Percentiles rank a stretch among this genome's conserved stretches.
Evolutionary conservation across 2,888 invertebrate genomes (phyloP).

Genomic region (Zygothrica quintamaculata): DNA sequence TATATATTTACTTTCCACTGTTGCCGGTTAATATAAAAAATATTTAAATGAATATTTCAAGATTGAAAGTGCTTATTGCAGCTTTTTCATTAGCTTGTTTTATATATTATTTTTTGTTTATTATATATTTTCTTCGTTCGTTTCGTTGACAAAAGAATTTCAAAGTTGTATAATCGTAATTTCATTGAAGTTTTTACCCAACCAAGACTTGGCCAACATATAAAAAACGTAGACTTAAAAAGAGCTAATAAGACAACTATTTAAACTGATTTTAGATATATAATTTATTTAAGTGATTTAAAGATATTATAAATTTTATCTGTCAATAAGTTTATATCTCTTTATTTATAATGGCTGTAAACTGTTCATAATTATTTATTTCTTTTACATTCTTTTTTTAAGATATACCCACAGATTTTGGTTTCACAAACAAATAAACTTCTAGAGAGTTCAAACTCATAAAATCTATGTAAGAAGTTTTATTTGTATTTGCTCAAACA

Average conservation of each 20-base stretch:
- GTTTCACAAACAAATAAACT: slow-evolving; percentile 24
- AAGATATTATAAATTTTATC: too few species aligned
- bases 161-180: slow-evolving; percentile 45
- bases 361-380: slow-evolving; percentile 8
- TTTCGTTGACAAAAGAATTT: slow-evolving; percentile 46
- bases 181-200: slow-evolving; percentile 57
- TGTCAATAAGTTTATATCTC: too few species aligned
- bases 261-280: too few species aligned
- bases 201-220: too few species aligned
- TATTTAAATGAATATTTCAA: slow-evolving; percentile 6
- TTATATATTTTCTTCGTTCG: slow-evolving; percentile 16
- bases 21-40: slow-evolving; percentile 22
- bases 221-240: neutral
- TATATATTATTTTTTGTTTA: too few species aligned
- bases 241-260: neutral
- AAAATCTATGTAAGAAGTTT: slow-evolving; percentile 51
- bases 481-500: slow-evolving; percentile 58
- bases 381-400: slow-evolving; percentile 10
- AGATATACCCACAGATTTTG: slow-evolving; percentile 21
- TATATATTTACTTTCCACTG: slow-evolving; percentile 28
- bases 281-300: too few species aligned
- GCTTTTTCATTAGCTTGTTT: too few species aligned
- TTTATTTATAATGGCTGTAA: neutral
- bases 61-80: slow-evolving; percentile 52
- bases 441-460: slow-evolving; percentile 23